These are phyloP conservation scores for Tipula vernalis DNA, from an alignment of 2,888 invertebrate species.

Conservation along the genomic window DNA sequence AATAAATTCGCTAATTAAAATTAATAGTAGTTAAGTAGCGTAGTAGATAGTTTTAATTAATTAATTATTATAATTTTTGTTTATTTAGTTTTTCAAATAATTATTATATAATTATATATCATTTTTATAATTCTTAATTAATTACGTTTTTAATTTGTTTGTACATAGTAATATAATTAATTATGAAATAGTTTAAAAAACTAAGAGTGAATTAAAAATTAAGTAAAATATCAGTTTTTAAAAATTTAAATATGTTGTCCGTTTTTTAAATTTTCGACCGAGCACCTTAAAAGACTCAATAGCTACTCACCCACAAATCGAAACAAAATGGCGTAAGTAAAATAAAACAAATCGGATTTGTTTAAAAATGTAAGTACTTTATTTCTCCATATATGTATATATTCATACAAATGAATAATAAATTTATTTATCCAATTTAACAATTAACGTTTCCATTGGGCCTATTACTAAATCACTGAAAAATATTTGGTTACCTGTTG, in stretches of 20 bases:
- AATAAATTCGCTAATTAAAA: not conserved
- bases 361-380: not conserved
- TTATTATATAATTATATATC: not conserved
- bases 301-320: not conserved
- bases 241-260: not conserved
- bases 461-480: conserved; percentile 34
- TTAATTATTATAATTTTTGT: not conserved
- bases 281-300: not conserved
- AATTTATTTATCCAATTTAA: conserved; percentile 44
- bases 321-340: not conserved
- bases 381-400: not conserved
- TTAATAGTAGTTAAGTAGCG: not conserved
- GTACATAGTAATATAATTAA: not conserved
- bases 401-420: not conserved
- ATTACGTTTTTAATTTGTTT: not conserved
- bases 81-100: not conserved
- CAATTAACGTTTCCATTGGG: conserved; percentile 49
- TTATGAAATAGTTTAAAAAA: not conserved
- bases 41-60: not conserved
- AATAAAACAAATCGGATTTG: not conserved
- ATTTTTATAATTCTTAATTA: not conserved
- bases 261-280: not conserved
- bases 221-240: not conserved
- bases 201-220: not conserved
- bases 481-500: conserved; percentile 30